phyloP scores from a whole-genome alignment of 2,113 vertebrate genomes.

The Protobothrops flavoviridis region DNA sequence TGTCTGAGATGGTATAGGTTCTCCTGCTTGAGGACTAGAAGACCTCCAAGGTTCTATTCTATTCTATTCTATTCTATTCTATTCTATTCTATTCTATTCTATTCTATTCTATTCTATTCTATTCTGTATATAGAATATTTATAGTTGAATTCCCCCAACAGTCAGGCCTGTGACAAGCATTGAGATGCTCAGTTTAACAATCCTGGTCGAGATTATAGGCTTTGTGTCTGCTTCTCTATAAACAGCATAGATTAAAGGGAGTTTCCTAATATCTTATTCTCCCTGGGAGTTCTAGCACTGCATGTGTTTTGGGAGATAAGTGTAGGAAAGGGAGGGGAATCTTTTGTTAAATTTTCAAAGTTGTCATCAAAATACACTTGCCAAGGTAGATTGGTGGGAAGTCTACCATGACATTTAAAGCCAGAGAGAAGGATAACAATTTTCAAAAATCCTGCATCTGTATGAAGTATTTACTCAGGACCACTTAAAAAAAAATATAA shows the following conservation, averaged over 20 bases:
- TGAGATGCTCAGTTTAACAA: rapidly evolving
- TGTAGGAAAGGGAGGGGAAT: background rate
- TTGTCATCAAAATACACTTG: background rate
- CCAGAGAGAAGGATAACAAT: background rate
- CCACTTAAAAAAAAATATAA: background rate
- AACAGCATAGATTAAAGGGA: background rate
- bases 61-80: too few relatives aligned
- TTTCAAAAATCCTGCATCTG: background rate
- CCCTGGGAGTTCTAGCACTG: background rate
- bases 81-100: too few relatives aligned
- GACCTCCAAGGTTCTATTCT: too few relatives aligned
- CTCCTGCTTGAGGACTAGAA: too few relatives aligned
- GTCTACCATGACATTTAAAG: background rate
- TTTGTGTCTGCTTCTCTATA: background rate
- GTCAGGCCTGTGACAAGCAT: background rate
- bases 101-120: too few relatives aligned
- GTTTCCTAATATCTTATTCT: background rate
- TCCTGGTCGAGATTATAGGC: background rate
- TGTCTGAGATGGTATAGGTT: too few relatives aligned
- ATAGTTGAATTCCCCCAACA: conserved; percentile 39
- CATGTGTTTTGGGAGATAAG: background rate
- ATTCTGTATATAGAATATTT: too few relatives aligned
- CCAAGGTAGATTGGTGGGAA: background rate
- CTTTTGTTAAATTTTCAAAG: background rate
- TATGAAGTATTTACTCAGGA: background rate